These are phyloP conservation scores for Ceratosolen fusciceps DNA, from an alignment of 1,140 invertebrate species.

Conservation along the genomic window DNA sequence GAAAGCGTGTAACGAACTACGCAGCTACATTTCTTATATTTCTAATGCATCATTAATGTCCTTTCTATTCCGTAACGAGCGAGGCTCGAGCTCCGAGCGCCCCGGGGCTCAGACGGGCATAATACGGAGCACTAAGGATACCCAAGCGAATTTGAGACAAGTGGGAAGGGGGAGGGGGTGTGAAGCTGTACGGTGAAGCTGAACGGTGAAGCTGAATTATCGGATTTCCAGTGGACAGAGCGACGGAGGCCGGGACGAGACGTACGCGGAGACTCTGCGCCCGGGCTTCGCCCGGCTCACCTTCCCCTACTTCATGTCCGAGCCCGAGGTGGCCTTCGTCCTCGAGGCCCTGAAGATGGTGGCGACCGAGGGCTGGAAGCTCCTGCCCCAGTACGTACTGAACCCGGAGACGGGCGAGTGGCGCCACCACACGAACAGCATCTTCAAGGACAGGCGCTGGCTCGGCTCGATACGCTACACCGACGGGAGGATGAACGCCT, in stretches of 20 bases:
- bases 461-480: slow-evolving; percentile 84
- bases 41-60: no score
- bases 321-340: slow-evolving; percentile 85
- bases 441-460: slow-evolving; percentile 87
- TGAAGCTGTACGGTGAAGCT: no score
- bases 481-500: slow-evolving; percentile 82
- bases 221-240: not conserved
- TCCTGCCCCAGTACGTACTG: slow-evolving; percentile 88
- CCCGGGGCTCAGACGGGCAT: no score
- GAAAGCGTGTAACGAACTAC: no score
- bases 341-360: slow-evolving; percentile 90
- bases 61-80: no score
- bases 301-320: slow-evolving; percentile 88
- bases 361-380: slow-evolving; percentile 89
- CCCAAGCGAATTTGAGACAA: no score
- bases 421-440: slow-evolving; percentile 85
- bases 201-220: not conserved
- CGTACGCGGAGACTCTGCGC: slow-evolving; percentile 81
- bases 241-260: slow-evolving; percentile 24
- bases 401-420: slow-evolving; percentile 92
- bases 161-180: no score
- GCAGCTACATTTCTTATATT: no score
- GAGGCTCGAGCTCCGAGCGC: no score
- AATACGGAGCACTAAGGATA: no score
- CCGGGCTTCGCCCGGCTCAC: slow-evolving; percentile 91